phyloP scores from a whole-genome alignment of 2,888 invertebrate species.

The Eilema depressum region DNA sequence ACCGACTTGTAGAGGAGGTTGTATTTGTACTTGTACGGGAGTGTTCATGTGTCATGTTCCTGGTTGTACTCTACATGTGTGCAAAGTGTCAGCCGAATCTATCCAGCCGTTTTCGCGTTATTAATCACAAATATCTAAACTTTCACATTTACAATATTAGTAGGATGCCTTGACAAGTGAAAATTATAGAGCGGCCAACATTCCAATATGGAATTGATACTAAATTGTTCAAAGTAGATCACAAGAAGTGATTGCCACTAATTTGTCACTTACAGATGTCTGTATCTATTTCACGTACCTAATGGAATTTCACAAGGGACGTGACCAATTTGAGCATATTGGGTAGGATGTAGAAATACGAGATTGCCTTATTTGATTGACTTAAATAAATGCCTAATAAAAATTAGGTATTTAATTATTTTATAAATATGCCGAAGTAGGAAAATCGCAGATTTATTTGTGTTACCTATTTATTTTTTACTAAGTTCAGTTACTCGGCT shows the following conservation, averaged over 20 bases:
- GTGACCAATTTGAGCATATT: constrained; percentile 15
- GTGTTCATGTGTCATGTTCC: too few relatives aligned
- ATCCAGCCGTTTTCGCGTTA: background rate
- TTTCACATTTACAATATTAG: background rate
- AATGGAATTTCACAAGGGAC: constrained; percentile 23
- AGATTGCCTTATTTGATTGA: too few relatives aligned
- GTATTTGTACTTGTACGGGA: too few relatives aligned
- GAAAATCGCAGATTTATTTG: background rate
- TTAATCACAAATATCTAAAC: background rate
- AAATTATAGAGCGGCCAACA: background rate
- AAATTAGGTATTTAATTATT: too few relatives aligned
- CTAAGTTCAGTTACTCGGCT: too few relatives aligned
- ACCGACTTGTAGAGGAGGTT: too few relatives aligned
- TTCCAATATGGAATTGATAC: background rate
- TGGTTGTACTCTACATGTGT: background rate
- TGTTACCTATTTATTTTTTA: background rate
- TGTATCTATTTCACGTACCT: constrained; percentile 12
- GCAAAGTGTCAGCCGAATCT: background rate
- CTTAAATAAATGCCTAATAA: too few relatives aligned
- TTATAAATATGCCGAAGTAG: background rate
- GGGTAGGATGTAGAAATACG: background rate
- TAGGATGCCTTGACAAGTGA: background rate
- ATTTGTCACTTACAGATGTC: constrained; percentile 15
- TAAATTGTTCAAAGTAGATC: constrained; percentile 11
- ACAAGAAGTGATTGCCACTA: constrained; percentile 16